Evolutionary conservation across 2,797 vertebrate genomes (phyloP), one percentile per base, ranked within the genome.

Genomic region (Harpagifer antarcticus): DNA sequence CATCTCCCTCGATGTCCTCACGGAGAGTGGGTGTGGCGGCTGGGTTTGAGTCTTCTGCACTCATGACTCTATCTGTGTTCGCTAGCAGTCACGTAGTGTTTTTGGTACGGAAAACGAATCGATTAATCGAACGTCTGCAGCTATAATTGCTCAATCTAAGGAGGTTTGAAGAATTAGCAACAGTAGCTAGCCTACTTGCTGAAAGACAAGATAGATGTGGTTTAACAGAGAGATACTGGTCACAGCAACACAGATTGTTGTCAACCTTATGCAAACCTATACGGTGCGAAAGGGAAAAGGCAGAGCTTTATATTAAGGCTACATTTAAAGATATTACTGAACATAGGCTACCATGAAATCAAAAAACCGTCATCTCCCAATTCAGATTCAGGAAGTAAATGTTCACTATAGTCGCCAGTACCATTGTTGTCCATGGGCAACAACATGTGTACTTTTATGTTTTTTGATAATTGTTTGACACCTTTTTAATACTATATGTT

Each of bases 11-110:
- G 63, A 68, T 85, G 79, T 98, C 96, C 64, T 87, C 72, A 88
- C 94, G 93, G n/a, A 95, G 88, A 42, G 94, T 95, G 85, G 97
- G 95, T 84, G 92, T 94, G 92, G 96, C 96, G 85, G 96, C 97
- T 44, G 96, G 96, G 81, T 97, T 98, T 74, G 79, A 72, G 42
- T 95, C 94, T 52, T 84, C 94, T 73, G 88, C 90, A 83, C 94
- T 96, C 97, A 98, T 98, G 56, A 79, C 78, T 86, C 53, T 85
- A 66, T 83, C 76, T 83, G 63, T 68, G 43, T 67, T 63, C 19
- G 27, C 84, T 85, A 83, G 64, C 64, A 81, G 70, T 84, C 54
- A 76, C 49, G 69, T 43, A 74, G 45, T 58, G 45, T 73, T 68
- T 57, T 58, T 53, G 31, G 13, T 54, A 49, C 42, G 74, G 5